Percentiles rank a stretch among this genome's conserved stretches.
phyloP scores from a whole-genome alignment of 2,888 invertebrate genomes.

The Petrolisthes manimaculis region DNA sequence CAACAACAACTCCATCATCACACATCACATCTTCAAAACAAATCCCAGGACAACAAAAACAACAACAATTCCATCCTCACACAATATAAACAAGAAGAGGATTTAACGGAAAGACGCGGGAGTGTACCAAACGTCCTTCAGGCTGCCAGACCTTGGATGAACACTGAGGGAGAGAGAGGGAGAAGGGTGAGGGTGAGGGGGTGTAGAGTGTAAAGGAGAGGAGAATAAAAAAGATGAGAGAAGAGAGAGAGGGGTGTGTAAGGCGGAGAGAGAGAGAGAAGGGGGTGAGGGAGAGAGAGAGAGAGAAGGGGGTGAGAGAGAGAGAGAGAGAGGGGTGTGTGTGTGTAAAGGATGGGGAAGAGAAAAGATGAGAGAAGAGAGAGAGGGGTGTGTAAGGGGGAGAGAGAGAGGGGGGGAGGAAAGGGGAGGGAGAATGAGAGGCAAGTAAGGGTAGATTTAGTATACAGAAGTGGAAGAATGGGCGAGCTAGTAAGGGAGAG shows the following conservation, averaged over 20 bases:
- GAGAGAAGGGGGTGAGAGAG: background rate
- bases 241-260: background rate
- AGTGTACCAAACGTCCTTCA: background rate
- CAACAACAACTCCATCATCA: too few species aligned
- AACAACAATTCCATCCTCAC: background rate
- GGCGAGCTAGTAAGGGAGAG: background rate
- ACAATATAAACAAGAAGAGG: too few species aligned
- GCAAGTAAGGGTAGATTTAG: background rate
- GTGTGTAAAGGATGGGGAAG: too few species aligned
- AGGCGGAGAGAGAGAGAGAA: too few species aligned
- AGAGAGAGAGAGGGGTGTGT: too few species aligned
- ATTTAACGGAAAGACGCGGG: background rate
- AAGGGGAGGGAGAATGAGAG: background rate
- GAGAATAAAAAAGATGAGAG: background rate
- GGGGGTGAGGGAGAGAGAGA: too few species aligned
- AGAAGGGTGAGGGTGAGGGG: too few species aligned
- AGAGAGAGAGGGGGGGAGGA: too few species aligned
- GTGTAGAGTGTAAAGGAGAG: background rate
- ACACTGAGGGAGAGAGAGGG: background rate
- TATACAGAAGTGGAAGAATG: background rate
- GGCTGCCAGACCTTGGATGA: background rate
- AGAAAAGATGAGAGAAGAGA: background rate
- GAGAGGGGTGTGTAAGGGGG: background rate
- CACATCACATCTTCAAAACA: too few species aligned
- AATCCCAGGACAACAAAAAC: background rate